A percentile compares a stretch with the other conserved stretches of the same genome.
Evolutionary conservation across 2,888 invertebrate genomes (phyloP).

Genomic region (Ganaspis brasiliensis): DNA sequence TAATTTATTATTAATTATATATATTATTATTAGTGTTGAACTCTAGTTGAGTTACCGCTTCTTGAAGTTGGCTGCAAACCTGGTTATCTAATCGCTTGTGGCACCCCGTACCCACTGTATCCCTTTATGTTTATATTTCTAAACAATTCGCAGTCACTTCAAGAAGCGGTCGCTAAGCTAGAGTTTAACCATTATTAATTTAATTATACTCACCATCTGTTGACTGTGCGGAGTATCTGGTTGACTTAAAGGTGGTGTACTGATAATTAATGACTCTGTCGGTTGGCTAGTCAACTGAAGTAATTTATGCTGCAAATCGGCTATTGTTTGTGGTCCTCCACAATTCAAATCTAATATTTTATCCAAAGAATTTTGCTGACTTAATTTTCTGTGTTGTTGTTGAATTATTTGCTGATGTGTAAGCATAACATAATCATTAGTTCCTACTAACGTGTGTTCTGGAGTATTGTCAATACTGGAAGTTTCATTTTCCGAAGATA

Average conservation of each 20-base stretch:
- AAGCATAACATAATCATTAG: constrained; percentile 66
- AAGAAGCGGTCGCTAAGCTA: no score
- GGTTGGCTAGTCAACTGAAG: constrained; percentile 82
- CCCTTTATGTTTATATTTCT: no score
- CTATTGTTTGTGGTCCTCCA: constrained; percentile 81
- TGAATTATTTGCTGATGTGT: constrained; percentile 69
- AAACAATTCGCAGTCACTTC: no score
- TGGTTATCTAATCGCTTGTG: no score
- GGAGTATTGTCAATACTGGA: constrained; percentile 78
- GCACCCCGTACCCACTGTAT: no score
- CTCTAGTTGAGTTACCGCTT: no score
- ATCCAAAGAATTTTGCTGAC: constrained; percentile 78
- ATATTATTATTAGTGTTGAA: no score
- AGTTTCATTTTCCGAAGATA: constrained; percentile 74
- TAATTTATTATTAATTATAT: no score
- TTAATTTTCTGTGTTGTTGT: constrained; percentile 75
- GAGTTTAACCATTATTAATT: no score
- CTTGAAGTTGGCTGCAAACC: no score
- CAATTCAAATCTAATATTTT: constrained; percentile 68
- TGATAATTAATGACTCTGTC: constrained; percentile 77
- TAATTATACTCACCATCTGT: constrained; percentile 74
- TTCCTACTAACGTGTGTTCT: constrained; percentile 76
- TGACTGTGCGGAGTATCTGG: constrained; percentile 85
- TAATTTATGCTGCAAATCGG: constrained; percentile 84
- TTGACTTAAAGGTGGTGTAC: constrained; percentile 82